phyloP scores from a whole-genome alignment of 2,113 vertebrate species.

The Axis porcinus region DNA sequence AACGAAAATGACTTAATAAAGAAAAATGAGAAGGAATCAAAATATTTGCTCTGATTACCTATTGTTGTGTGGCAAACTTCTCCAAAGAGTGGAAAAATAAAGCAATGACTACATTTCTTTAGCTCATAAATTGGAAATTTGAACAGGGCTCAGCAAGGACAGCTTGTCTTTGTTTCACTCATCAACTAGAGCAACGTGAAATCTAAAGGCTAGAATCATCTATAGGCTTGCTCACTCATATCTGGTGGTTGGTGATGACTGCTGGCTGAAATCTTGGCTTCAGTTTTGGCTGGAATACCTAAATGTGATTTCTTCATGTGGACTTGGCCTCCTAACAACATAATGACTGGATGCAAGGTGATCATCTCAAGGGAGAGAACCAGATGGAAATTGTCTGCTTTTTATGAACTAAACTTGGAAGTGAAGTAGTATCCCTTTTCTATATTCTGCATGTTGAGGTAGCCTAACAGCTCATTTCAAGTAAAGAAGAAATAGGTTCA shows the following conservation, averaged over 20 bases:
- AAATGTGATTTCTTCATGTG: neutral
- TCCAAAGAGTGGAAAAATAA: neutral
- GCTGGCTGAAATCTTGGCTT: neutral
- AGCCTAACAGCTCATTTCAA: neutral
- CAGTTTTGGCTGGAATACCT: neutral
- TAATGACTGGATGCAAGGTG: neutral
- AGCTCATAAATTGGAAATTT: neutral
- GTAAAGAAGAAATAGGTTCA: neutral
- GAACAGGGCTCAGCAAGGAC: no score
- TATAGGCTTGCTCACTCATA: neutral
- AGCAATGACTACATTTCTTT: neutral
- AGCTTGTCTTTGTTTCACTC: neutral
- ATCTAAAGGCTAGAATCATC: neutral
- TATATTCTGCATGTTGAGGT: neutral
- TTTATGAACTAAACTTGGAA: neutral
- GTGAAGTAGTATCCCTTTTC: neutral
- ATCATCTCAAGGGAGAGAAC: neutral
- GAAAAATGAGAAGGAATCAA: neutral
- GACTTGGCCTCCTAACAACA: neutral
- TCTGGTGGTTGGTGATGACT: neutral
- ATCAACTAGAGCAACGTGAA: neutral
- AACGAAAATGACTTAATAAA: neutral
- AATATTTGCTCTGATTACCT: neutral
- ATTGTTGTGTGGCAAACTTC: neutral
- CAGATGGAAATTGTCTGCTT: neutral